Evolutionary conservation across 2,888 invertebrate species (phyloP), one percentile per base, ranked within the genome.

Genomic region (Melipona bicolor): DNA sequence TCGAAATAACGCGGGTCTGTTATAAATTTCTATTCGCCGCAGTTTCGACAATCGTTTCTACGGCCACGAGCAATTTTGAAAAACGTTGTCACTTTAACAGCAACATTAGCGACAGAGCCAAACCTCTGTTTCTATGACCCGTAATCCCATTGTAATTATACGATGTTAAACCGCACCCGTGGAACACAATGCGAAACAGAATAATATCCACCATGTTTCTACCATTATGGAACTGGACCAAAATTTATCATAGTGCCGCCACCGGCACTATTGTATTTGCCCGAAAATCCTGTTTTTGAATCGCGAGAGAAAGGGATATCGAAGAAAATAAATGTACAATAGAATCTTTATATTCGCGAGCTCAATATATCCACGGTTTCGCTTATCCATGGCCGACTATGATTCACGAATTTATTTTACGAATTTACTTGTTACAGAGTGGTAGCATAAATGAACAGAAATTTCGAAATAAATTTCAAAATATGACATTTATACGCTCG

Each of bases 1-100:
- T 36, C 15, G 56, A 68, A 79, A 83, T 83, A 80, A 82, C 82
- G 36, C 61, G 13, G 24, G 61, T 56, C 79, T 70, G 32, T 81
- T 78, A 72, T 56, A 50, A 56, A 68, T 19, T 54, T 24, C 24
- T 24, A 1, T 64, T 5, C 13, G 36, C 24, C 24, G 17, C 32
- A 64, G 69, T 65, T 52, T 54, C 24, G 17, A 43, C 24, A 49
- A 78, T 17, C 67, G 52, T 67, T 67, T 32, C 54, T n/a, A 17
- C n/a, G 15, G n/a, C 9, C 11, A 21, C 65, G n/a, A 4, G 36
- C 19, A 17, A 50, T 32, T 64, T 32, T 19, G 4, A 13, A 32
- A 56, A 64, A 36, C 11, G 5, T 9, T 24, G 2, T 5, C 4
- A 21, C 24, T 43, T 43, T 9, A 43, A 61, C 54, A 64, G 49